Evolutionary conservation across 2,888 invertebrate genomes (phyloP), one percentile per base, ranked within the genome.

Genomic region (Muschampia plurimacula): DNA sequence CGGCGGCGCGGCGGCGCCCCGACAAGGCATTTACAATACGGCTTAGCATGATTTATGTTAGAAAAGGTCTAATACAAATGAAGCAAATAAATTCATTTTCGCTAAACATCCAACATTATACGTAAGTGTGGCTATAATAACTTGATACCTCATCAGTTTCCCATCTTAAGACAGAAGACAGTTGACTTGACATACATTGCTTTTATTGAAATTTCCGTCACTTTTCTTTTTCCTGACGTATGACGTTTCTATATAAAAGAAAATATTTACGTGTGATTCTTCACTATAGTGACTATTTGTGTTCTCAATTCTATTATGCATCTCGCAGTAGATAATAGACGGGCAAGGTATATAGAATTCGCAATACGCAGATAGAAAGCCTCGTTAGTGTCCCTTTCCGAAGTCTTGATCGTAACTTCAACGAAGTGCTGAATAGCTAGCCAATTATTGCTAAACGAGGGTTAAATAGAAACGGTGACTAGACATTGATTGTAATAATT

Each of bases 1-100:
- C 77, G 76, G 83, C 74, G 85, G 79, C 74, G 91, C 7, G 10
- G 6, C 55, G 55, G 88, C 89, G 90, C 88, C 88, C 66, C 10
- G 46, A n/a, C 44, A 12, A 63, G 63, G 41, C 62, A 68, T 68
- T 69, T 69, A 63, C 65, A 70, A 70, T 70, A 70, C 66, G 60
- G 71, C 65, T 66, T 66, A 71, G 65, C 28, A 66, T 71, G 60
- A 66, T 71, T 66, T 71, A 71, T 57, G 46, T 28, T 67, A 52
- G 66, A 52, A 71, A 67, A 67, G n/a, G 60, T 52, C 60, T 49
- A 57, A 13, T 55, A 22, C 46, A 59, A 66, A 60, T 60, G 59
- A 57, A 66, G 44, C 65, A 57, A 57, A 64, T 55, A 70, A 71
- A 66, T 71, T 22, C 22, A 22, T 22, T 22, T 22, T 22, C 22